phyloP scores from a whole-genome alignment of 2,797 vertebrate species.

The Syngnathus rostellatus region DNA sequence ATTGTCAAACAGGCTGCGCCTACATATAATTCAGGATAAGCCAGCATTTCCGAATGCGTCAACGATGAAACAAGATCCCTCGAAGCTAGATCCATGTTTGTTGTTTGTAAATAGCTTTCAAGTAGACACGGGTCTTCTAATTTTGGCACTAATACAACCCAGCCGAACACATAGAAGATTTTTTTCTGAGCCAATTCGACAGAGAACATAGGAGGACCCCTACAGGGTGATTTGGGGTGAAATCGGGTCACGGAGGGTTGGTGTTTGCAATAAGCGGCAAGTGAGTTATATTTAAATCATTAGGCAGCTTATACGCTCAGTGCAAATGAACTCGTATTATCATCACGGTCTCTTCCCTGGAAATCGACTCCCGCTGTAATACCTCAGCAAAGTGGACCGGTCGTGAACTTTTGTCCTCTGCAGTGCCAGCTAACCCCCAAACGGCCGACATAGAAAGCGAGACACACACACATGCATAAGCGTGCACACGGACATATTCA shows the following conservation, averaged over 20 bases:
- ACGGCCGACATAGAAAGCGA: slow-evolving; percentile 53
- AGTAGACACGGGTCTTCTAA: not conserved
- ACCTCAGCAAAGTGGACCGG: slow-evolving; percentile 62
- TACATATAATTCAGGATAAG: no score
- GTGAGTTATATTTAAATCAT: slow-evolving; percentile 70
- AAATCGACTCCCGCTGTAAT: slow-evolving; percentile 59
- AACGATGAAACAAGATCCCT: no score
- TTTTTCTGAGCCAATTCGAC: slow-evolving; percentile 44
- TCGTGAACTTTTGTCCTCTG: slow-evolving; percentile 66
- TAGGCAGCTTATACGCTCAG: slow-evolving; percentile 66
- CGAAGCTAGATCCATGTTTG: not conserved
- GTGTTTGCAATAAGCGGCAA: slow-evolving; percentile 54
- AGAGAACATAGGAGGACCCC: slow-evolving; percentile 39
- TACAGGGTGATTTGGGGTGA: slow-evolving; percentile 51
- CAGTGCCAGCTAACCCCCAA: slow-evolving; percentile 56
- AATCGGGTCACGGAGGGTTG: slow-evolving; percentile 19
- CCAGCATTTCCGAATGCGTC: no score
- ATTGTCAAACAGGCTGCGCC: no score
- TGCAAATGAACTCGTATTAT: slow-evolving; percentile 67
- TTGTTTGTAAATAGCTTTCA: not conserved
- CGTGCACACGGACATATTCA: slow-evolving; percentile 1
- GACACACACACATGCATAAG: slow-evolving; percentile 16
- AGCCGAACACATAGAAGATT: slow-evolving; percentile 28
- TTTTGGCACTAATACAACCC: slow-evolving; percentile 36
- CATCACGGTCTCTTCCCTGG: slow-evolving; percentile 58